phyloP scores from a whole-genome alignment of 2,888 invertebrate genomes.

The Macrophya annulata region DNA sequence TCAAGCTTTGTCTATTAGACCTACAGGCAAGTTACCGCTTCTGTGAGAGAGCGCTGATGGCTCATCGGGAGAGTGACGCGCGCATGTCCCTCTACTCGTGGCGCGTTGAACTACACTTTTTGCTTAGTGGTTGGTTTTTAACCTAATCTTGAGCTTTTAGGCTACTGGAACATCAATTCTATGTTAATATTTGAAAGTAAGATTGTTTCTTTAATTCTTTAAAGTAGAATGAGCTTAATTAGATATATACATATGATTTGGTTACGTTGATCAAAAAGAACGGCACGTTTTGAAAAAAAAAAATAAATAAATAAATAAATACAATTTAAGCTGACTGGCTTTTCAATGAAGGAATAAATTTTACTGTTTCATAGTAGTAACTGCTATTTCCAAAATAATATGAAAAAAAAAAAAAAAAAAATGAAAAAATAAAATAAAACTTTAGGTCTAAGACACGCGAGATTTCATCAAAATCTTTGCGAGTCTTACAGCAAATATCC shows the following conservation, averaged over 20 bases:
- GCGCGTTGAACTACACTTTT: not conserved
- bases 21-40: not conserved
- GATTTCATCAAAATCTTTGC: constrained; percentile 24
- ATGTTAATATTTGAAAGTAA: not conserved
- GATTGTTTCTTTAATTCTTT: too few species aligned
- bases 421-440: too few species aligned
- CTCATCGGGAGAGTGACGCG: not conserved
- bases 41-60: not conserved
- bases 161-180: not conserved
- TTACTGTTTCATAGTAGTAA: not conserved
- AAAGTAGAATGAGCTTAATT: too few species aligned
- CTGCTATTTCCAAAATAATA: not conserved
- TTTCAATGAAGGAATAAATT: not conserved
- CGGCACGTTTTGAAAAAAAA: not conserved
- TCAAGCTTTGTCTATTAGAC: not conserved
- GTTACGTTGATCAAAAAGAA: too few species aligned
- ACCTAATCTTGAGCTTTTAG: not conserved
- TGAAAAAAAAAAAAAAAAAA: too few species aligned
- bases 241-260: too few species aligned
- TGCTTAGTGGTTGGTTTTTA: not conserved
- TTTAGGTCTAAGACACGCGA: not conserved
- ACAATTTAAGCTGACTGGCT: not conserved
- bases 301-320: not conserved
- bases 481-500: constrained; percentile 23
- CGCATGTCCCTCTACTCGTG: not conserved